Base-by-base conservation (phyloP, 2,113 vertebrate species). In the Proterorhinus semilunaris region DNA sequence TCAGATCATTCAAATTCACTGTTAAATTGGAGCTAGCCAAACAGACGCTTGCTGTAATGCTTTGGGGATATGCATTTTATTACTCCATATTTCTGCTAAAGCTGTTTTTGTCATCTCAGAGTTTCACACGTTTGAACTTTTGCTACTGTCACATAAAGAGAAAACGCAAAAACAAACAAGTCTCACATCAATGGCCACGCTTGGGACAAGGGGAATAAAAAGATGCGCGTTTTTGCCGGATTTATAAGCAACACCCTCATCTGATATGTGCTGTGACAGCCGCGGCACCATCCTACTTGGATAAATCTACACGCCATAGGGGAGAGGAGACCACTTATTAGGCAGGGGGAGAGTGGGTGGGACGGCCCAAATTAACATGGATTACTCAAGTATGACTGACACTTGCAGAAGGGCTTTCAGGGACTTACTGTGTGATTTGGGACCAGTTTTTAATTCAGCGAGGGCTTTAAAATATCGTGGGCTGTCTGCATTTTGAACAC, bases 341-440 rank as follows among this genome's bases (percentile, higher is more conserved):
- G 86, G 84, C 81, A 65, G 66, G 87, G 27, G 83, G 86, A 86
- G 68, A 67, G 84, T 87, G 88, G 89, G 86, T 83, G 79, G 85
- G 83, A 84, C 71, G 73, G 72, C 64, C 80, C 73, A 90, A 89
- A 89, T 92, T 80, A 90, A 89, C 84, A 89, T 85, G 88, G 89
- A 90, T 89, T 89, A 89, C 78, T 83, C 69, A 65, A 84, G 82
- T 81, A 84, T 90, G 88, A 91, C 83, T 90, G 90, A 89, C 91
- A 90, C 79, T 78, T 90, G 88, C 86, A 86, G 87, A 85, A 84
- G 79, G 81, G 87, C 80, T 84, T 91, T 88, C 69, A 80, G 82
- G 82, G 84, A 87, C 80, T 90, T 87, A 89, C 78, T 66, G 57
- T 80, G 84, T 76, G 85, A 92, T 90, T 86, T 86, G 84, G 86